Conservation (phyloP, 2,797 vertebrate species). For the Alosa sapidissima region DNA sequence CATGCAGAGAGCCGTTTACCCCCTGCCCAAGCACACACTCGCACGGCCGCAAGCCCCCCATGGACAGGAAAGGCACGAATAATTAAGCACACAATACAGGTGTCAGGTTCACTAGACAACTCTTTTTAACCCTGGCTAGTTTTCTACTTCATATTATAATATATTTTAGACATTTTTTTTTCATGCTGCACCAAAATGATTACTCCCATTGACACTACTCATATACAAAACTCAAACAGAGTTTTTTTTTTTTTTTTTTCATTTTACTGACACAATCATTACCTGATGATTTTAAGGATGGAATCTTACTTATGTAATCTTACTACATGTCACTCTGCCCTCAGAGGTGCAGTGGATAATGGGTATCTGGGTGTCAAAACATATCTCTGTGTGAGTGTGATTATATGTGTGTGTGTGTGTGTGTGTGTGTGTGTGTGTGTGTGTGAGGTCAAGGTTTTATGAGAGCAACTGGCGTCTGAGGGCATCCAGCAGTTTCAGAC, state of each 20-base stretch:
- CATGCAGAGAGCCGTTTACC: constrained; percentile 51
- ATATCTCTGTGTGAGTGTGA: not conserved
- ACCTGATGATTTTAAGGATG: not conserved
- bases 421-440: not conserved
- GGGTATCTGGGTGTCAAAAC: not conserved
- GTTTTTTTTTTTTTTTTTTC: not conserved
- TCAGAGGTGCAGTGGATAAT: not conserved
- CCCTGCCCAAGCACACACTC: constrained; percentile 19
- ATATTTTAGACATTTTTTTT: not conserved
- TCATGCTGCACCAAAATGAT: not conserved
- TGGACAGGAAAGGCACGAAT: constrained; percentile 49
- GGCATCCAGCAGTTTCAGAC: constrained; percentile 34
- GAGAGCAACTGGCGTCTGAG: constrained; percentile 30
- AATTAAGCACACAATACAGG: constrained; percentile 53
- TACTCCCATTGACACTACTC: not conserved
- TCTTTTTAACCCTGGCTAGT: not conserved
- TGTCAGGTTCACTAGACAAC: constrained; percentile 39
- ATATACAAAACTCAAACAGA: not conserved
- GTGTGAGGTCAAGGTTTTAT: constrained; percentile 25
- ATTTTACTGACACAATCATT: not conserved
- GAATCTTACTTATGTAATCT: not conserved
- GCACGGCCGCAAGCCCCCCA: constrained; percentile 1
- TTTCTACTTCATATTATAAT: not conserved
- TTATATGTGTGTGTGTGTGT: not conserved
- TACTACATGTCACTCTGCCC: not conserved